phyloP scores from a whole-genome alignment of 1,140 invertebrate genomes.

The Ostrea denselamellosa region DNA sequence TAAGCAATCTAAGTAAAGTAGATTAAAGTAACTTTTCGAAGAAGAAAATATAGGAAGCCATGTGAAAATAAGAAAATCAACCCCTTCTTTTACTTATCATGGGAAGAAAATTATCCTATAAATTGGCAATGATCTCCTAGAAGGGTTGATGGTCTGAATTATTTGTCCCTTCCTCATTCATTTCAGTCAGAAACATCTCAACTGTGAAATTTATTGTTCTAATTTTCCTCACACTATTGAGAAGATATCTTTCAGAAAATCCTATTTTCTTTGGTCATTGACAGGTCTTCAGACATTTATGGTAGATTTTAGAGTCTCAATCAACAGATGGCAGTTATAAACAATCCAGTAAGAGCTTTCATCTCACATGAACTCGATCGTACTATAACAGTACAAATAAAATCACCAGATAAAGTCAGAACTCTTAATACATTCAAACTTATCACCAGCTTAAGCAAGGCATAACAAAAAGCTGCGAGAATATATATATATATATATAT shows the following conservation, averaged over 20 bases:
- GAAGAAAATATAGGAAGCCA: no score
- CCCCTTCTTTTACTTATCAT: no score
- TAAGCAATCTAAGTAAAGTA: no score
- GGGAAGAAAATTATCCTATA: background rate
- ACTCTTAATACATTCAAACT: background rate
- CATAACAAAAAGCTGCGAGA: background rate
- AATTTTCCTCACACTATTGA: background rate
- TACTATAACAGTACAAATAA: no score
- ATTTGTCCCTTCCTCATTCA: background rate
- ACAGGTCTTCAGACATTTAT: background rate
- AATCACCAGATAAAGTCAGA: background rate
- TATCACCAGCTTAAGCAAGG: background rate
- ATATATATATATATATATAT: background rate
- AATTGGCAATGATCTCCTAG: background rate
- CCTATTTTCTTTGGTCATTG: background rate
- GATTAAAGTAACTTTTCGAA: no score
- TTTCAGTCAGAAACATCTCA: background rate
- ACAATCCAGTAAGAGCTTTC: no score
- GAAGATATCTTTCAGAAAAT: background rate
- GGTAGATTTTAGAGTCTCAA: background rate
- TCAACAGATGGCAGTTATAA: background rate
- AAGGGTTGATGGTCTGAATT: background rate
- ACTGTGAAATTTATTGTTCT: background rate
- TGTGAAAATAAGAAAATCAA: no score
- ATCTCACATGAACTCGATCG: no score